Conservation (phyloP, 2,113 vertebrate species). For the Anguilla rostrata region DNA sequence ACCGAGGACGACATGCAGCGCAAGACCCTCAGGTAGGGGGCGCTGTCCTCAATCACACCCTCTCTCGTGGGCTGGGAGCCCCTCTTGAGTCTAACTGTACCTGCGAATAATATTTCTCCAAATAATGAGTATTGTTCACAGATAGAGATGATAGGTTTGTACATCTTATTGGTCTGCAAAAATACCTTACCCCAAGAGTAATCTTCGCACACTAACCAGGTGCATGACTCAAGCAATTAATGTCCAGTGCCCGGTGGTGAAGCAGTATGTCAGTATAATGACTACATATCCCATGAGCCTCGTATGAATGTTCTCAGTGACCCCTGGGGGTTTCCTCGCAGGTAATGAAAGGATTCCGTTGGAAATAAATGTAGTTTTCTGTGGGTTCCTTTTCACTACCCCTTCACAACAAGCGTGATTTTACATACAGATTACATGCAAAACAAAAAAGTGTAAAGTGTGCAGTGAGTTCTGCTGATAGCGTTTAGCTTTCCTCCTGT, state of each 20-base stretch:
- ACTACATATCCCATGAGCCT: neutral
- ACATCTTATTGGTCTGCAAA: neutral
- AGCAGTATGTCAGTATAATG: neutral
- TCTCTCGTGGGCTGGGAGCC: neutral
- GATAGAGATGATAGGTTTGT: too few relatives aligned
- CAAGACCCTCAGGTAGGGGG: slow-evolving; percentile 84
- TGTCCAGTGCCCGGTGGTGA: neutral
- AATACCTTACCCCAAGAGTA: neutral
- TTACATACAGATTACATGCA: neutral
- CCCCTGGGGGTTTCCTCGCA: neutral
- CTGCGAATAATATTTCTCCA: too few relatives aligned
- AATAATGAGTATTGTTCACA: too few relatives aligned
- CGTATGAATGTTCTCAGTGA: neutral
- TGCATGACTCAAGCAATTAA: too few relatives aligned
- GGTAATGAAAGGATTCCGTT: neutral
- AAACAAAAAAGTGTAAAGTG: too few relatives aligned
- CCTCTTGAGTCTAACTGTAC: neutral
- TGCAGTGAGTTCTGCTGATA: neutral
- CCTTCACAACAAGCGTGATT: neutral
- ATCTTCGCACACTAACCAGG: neutral
- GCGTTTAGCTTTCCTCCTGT: neutral
- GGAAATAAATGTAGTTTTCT: neutral
- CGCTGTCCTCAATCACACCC: rapidly evolving
- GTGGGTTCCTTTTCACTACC: neutral
- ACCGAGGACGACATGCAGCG: slow-evolving; percentile 95